A percentile compares a stretch with the other conserved stretches of the same genome.
Evolutionary conservation across 2,113 vertebrate species (phyloP).

Genomic region (Menidia beryllina): DNA sequence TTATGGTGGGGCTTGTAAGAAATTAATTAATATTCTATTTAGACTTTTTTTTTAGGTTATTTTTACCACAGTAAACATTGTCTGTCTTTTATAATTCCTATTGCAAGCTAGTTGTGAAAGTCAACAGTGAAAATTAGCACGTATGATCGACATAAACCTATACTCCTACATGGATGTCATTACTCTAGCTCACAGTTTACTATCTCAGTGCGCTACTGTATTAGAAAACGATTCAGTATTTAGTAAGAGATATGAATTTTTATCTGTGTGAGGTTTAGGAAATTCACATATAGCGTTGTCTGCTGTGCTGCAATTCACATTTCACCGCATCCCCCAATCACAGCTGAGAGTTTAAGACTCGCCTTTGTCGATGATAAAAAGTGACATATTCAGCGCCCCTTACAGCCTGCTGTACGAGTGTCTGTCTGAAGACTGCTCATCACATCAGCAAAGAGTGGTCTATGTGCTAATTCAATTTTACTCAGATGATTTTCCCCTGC

Average conservation of each 20-base stretch:
- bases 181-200: not conserved
- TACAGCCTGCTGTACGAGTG: conserved; percentile 35
- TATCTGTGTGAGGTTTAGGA: not conserved
- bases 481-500: not conserved
- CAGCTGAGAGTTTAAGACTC: conserved; percentile 32
- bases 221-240: not conserved
- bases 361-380: conserved; percentile 55
- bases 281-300: not conserved
- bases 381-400: conserved; percentile 59
- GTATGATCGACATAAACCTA: too few species aligned
- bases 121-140: too few species aligned
- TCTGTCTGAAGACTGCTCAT: conserved; percentile 41
- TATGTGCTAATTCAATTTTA: conserved; percentile 11
- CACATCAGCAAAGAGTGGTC: conserved; percentile 3
- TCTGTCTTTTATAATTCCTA: too few species aligned
- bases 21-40: conserved; percentile 3
- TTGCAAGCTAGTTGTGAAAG: too few species aligned
- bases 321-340: conserved; percentile 44
- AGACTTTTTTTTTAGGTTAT: not conserved
- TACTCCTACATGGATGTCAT: too few species aligned
- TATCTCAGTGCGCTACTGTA: not conserved
- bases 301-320: conserved; percentile 29
- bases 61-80: not conserved
- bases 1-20: not conserved
- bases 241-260: not conserved